Conservation (phyloP, 1,140 invertebrate species). For the Drosophila dunni region DNA sequence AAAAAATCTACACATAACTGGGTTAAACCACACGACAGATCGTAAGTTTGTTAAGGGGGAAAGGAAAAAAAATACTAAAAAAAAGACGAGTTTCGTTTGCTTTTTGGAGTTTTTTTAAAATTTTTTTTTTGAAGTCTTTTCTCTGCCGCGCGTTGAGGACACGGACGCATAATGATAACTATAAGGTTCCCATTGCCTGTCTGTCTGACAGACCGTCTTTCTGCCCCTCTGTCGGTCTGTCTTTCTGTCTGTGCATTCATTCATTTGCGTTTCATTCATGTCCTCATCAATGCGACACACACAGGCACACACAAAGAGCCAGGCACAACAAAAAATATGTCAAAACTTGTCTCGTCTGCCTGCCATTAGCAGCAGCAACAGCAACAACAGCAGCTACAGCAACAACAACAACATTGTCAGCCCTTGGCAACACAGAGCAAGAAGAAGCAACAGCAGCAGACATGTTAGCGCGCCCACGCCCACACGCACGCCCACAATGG, state of each 20-base stretch:
- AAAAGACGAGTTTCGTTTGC: slow-evolving; percentile 43
- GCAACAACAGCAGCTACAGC: slow-evolving; percentile 21
- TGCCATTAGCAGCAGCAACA: slow-evolving; percentile 73
- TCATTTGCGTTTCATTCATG: slow-evolving; percentile 82
- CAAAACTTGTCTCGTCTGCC: slow-evolving; percentile 82
- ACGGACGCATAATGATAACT: slow-evolving; percentile 52
- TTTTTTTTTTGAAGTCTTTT: not conserved
- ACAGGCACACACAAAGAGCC: slow-evolving; percentile 21
- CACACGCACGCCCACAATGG: slow-evolving; percentile 33
- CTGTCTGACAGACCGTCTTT: not conserved
- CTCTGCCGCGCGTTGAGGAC: not conserved
- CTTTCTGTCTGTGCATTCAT: slow-evolving; percentile 58
- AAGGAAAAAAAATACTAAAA: slow-evolving; percentile 31
- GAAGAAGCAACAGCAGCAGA: slow-evolving; percentile 14
- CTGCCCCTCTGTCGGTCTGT: not conserved
- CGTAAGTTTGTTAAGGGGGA: slow-evolving; percentile 50
- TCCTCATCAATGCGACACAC: slow-evolving; percentile 52
- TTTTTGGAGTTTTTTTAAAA: slow-evolving; percentile 13
- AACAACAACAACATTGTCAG: slow-evolving; percentile 36
- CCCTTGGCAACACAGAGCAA: slow-evolving; percentile 55
- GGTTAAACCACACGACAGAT: slow-evolving; percentile 21
- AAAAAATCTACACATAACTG: slow-evolving; percentile 29
- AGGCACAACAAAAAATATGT: slow-evolving; percentile 70
- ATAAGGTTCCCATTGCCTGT: slow-evolving; percentile 35
- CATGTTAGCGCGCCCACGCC: not conserved